Evolutionary conservation across 2,888 invertebrate genomes (phyloP).

Genomic region (Polydesmus complanatus): DNA sequence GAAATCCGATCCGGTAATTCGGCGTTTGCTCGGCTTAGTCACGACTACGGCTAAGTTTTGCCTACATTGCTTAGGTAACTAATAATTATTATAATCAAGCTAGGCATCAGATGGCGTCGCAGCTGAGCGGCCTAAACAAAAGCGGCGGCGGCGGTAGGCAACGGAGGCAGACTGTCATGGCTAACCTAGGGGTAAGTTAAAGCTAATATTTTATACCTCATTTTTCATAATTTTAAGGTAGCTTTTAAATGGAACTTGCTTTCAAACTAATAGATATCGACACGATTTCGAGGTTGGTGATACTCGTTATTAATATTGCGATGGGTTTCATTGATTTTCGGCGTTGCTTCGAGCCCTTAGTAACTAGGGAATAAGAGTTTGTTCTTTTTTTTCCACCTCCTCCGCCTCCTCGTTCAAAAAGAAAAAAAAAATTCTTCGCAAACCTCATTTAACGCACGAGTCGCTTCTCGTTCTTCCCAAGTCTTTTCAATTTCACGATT

Average conservation of each 20-base stretch:
- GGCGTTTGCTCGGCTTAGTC: too few species aligned
- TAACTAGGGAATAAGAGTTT: neutral
- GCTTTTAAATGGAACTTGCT: constrained; percentile 9
- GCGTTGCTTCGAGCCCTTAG: neutral
- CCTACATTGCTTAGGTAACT: too few species aligned
- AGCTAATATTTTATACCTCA: neutral
- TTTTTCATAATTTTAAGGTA: neutral
- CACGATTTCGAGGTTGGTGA: neutral
- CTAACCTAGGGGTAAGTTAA: constrained; percentile 4
- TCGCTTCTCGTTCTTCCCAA: too few species aligned
- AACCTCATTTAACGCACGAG: too few species aligned
- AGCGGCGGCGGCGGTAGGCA: neutral
- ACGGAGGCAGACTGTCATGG: constrained; percentile 6
- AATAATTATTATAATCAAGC: too few species aligned
- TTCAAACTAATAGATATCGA: neutral
- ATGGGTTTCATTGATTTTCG: constrained; percentile 6
- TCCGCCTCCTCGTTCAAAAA: neutral
- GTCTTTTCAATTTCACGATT: too few species aligned
- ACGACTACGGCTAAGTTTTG: too few species aligned
- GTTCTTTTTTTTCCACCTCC: neutral
- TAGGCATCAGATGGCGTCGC: neutral
- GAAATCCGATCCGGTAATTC: too few species aligned
- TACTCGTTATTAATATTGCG: neutral
- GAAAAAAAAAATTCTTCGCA: too few species aligned
- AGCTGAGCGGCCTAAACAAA: neutral